A percentile compares a stretch with the other conserved stretches of the same genome.
phyloP scores from a whole-genome alignment of 2,888 invertebrate species.

The Tetramorium bicarinatum region DNA sequence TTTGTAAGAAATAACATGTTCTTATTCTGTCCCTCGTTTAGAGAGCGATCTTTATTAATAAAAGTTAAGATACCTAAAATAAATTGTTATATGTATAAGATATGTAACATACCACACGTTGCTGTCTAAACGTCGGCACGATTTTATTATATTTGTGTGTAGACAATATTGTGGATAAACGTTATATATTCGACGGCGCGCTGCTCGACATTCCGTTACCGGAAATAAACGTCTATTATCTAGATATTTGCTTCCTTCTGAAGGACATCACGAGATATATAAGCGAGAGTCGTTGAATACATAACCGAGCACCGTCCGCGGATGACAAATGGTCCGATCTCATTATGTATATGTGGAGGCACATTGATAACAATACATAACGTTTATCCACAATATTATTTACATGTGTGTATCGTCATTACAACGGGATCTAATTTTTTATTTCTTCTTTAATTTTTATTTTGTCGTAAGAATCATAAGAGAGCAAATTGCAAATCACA shows the following conservation, averaged over 20 bases:
- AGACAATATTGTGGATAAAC: too few relatives aligned
- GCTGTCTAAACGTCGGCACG: constrained; percentile 62
- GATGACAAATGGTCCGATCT: too few relatives aligned
- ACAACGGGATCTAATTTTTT: constrained; percentile 57
- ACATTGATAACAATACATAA: too few relatives aligned
- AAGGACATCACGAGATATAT: too few relatives aligned
- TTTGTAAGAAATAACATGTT: constrained; percentile 8
- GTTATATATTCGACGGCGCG: too few relatives aligned
- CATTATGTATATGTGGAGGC: too few relatives aligned
- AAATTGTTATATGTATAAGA: constrained; percentile 63
- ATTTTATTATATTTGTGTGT: constrained; percentile 63
- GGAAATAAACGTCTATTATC: too few relatives aligned
- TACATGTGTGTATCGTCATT: constrained; percentile 57
- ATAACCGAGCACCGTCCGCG: too few relatives aligned
- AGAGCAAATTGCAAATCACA: constrained; percentile 79
- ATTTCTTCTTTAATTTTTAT: constrained; percentile 18
- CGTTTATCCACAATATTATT: too few relatives aligned
- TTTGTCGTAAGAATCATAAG: constrained; percentile 1
- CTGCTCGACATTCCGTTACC: too few relatives aligned
- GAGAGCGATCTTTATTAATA: constrained; percentile 79
- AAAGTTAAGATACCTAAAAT: constrained; percentile 76
- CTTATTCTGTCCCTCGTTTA: not conserved
- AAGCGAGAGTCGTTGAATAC: too few relatives aligned
- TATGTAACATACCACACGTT: constrained; percentile 54
- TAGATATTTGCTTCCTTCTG: too few relatives aligned